phyloP scores from a whole-genome alignment of 2,797 vertebrate species.

The Enteromius viviparus region DNA sequence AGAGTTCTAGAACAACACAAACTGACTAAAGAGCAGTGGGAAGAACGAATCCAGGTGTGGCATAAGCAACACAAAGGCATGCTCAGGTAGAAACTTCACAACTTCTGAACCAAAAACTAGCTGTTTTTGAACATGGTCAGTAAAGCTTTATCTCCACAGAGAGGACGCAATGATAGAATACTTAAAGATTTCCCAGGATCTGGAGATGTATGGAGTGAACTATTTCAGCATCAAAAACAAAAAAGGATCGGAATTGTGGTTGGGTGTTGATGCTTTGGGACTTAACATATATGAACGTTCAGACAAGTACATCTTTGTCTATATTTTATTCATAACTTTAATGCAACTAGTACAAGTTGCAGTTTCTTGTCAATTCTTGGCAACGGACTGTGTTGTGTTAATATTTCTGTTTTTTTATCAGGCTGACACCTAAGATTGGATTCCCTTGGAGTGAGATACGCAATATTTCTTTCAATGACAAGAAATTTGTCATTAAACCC shows the following conservation, averaged over 20 bases:
- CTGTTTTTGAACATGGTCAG: neutral
- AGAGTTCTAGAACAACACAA: conserved; percentile 98
- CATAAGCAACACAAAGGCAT: conserved; percentile 93
- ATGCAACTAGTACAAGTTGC: neutral
- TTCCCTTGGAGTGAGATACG: conserved; percentile 99
- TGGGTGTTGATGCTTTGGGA: conserved; percentile 94
- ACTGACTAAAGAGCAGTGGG: conserved; percentile 95
- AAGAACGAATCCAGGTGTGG: conserved; percentile 95
- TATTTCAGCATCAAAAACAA: conserved; percentile 99
- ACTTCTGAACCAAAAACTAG: neutral
- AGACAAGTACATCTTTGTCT: conserved; percentile 81
- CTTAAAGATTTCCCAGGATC: conserved; percentile 95
- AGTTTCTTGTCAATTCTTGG: neutral
- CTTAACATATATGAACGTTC: conserved; percentile 97
- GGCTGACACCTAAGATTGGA: conserved; percentile 97
- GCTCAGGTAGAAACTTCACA: conserved; percentile 81
- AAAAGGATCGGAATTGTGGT: conserved; percentile 94
- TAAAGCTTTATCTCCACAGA: conserved; percentile 67
- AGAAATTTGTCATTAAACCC: conserved; percentile 98
- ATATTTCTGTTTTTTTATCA: conserved; percentile 65
- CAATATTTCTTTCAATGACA: conserved; percentile 98
- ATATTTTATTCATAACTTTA: neutral
- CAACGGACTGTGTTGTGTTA: neutral
- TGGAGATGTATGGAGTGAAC: conserved; percentile 98
- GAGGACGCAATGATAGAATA: conserved; percentile 97